Base-by-base conservation (phyloP, 2,888 invertebrate species). In the Drosophila antonietae region DNA sequence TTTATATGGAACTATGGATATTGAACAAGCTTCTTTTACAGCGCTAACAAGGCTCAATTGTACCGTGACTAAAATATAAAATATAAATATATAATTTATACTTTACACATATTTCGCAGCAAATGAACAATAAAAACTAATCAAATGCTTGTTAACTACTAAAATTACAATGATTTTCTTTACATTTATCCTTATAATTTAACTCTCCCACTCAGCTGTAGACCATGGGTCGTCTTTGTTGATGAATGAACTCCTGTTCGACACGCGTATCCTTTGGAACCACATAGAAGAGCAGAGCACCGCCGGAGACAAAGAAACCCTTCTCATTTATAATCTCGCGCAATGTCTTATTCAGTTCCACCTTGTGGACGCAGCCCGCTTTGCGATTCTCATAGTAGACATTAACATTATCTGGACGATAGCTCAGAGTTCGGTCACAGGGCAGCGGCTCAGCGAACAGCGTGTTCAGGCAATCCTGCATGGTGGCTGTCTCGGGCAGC, bases 351-450 rank as follows among this genome's bases (percentile, higher is more conserved):
- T 92, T 90, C 0, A 94, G 84, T 81, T 95, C 92, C 3, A 96
- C 93, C 72, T 94, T 93, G 85, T 95, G 94, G 0, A 96, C 93
- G 88, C 93, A 93, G 49, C 93, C 94, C 73, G 94, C 94, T 75
- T 95, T 94, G 61, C 93, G 93, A 60, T 96, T 95, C 92, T 97
- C 96, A 90, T 95, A 97, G 90, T 97, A 97, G 2, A 97, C 93
- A 91, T 95, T 94, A 2, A 97, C 89, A 63, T 93, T 94, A 0
- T 94, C 92, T 9, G 93, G 88, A 55, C 90, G 94, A 90, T 97
- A 98, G 79, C 95, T 95, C 33, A 93, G 92, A 1, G 95, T 93
- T 44, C 91, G 91, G 90, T 98, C 98, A 96, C 97, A 97, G 0
- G 94, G 94, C 5, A 96, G 94, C 37, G 94, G 94, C n/a, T 95